Base-by-base conservation (phyloP, 2,888 invertebrate species). In the Hirtodrosophila cameraria region DNA sequence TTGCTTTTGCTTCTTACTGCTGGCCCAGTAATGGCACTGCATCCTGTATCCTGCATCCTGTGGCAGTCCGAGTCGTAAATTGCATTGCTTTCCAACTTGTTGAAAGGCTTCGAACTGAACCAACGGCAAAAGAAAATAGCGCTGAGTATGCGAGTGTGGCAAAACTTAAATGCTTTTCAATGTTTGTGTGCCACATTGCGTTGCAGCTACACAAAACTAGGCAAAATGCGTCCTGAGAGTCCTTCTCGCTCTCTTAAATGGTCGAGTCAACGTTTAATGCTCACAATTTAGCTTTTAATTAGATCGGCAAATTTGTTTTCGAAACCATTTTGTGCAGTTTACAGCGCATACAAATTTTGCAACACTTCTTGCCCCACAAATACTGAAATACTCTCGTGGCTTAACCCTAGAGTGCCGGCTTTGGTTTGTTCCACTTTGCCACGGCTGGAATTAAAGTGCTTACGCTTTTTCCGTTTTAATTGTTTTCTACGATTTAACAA, bases 51-150 rank as follows among this genome's bases (percentile, higher is more conserved):
- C 27, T 61, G 41, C 54, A 36, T 39, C 36, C 31, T 46, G 41
- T 46, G 12, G 35, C 55, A n/a, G n/a, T n/a, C n/a, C 48, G 61
- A 75, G 68, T 67, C 75, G 78, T 79, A 79, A 79, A 79, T 85
- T 79, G 78, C 83, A 79, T 82, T 79, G 83, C 63, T 82, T 85
- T 61, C 78, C 86, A 82, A 79, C 86, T 85, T 85, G 85, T 82
- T 79, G 78, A 85, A 85, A 85, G 85, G 58, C 39, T 36, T n/a
- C n/a, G n/a, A n/a, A n/a, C n/a, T n/a, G n/a, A n/a, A n/a, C n/a
- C n/a, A n/a, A n/a, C n/a, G n/a, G 68, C 8, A 25, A 66, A 66
- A 66, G 60, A 70, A 70, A 72, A 57, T 50, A 15, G 49, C 46
- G 46, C 54, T 54, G 43, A 58, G 45, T 43, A 33, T 36, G 43